Evolutionary conservation across 2,888 invertebrate species (phyloP), one percentile per base, ranked within the genome.

Genomic region (Pseudeuparius sepicola): DNA sequence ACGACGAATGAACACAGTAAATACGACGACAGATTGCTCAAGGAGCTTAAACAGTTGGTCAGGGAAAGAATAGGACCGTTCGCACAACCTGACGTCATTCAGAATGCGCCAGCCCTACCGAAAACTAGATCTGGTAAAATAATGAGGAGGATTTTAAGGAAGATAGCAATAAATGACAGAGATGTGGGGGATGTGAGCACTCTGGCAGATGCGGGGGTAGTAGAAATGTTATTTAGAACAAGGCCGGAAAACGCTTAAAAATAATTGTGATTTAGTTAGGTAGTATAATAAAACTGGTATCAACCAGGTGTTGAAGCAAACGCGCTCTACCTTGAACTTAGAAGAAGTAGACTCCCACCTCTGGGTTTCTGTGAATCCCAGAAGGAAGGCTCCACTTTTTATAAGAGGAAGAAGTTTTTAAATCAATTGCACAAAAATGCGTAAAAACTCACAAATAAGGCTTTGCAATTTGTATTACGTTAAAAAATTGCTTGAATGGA

Each of bases 121-220:
- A 96, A 97, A 65, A 96, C 96, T 0, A 73, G 96, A 29, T 96
- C 96, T 1, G 98, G 98, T 2, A 98, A 98, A 66, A 96, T 98
- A 41, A 96, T 98, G 89, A 74, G 98, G 40, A 73, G 98, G 44
- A 84, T 98, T 38, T 67, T 98, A 41, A 73, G 94, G 43, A 93
- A 96, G 65, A 80, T 98, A 9, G 96, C 97, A 0, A 65, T 83
- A 2, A 87, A 88, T 23, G 93, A 96, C 56, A 68, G 65, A 28
- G 78, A 93, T 47, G 75, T 97, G 24, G 98, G 98, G 3, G 97
- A 98, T 63, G 79, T 77, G 2, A 87, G 93, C 27, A 96, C 97
- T 0, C 66, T 98, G 47, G 93, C 94, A 15, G 97, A 98, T 55
- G 86, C 87, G 48, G 65, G 71, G n/a, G 82, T 94, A 40, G 80